phyloP scores from a whole-genome alignment of 2,113 vertebrate genomes.

The human (Homo sapiens) region GRCh38 chr5:90867001-90867500 shows the following conservation, averaged over 20 bases:
- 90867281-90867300: background rate
- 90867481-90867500: background rate
- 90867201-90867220: conserved; percentile 54
- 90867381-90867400: background rate
- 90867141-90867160: conserved; percentile 57
- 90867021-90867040: conserved; percentile 71
- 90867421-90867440: background rate
- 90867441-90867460: background rate
- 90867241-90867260: conserved; percentile 39
- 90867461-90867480: background rate
- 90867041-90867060: conserved; percentile 72
- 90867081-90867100: conserved; percentile 70
- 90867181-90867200: conserved; percentile 72
- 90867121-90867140: conserved; percentile 59
- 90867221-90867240: conserved; percentile 45
- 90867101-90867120: conserved; percentile 71
- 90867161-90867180: conserved; percentile 61
- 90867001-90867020: conserved; percentile 53
- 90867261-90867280: background rate
- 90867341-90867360: background rate
- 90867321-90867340: conserved; percentile 28
- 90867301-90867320: conserved; percentile 16
- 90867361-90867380: background rate
- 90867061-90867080: conserved; percentile 63
- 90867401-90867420: background rate